Evolutionary conservation across 2,113 vertebrate species (phyloP).

Genomic region (Gnathonemus echidnorhynchus): DNA sequence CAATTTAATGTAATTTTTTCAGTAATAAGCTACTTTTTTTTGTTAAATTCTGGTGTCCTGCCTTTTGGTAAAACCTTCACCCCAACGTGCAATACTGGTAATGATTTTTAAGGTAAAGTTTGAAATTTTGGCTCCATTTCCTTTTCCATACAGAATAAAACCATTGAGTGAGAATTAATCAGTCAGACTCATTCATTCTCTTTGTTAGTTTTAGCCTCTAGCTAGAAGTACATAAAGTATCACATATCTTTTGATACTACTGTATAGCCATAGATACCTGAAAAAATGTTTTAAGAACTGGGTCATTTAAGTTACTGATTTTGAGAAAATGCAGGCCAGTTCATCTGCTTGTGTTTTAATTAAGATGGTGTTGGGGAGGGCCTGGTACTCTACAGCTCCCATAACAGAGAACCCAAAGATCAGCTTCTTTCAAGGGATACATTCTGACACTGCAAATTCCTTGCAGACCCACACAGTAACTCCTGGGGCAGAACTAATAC

Average conservation of each 20-base stretch:
- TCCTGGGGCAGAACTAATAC: not conserved
- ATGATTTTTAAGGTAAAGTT: not conserved
- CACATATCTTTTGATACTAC: not conserved
- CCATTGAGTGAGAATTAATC: not conserved
- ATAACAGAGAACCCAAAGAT: slow-evolving; percentile 20
- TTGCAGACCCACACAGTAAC: not conserved
- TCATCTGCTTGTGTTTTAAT: slow-evolving; percentile 13
- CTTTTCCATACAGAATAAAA: not conserved
- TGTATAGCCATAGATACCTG: not conserved
- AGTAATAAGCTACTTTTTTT: not conserved
- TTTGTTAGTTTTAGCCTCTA: not conserved
- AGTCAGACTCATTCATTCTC: not conserved
- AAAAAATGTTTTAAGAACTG: not conserved
- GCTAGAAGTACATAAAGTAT: not conserved
- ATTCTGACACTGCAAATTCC: slow-evolving; percentile 28
- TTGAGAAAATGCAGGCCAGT: slow-evolving; percentile 9
- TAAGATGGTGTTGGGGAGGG: slow-evolving; percentile 17
- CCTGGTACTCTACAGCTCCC: not conserved
- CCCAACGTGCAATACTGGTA: not conserved
- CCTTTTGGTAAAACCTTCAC: not conserved
- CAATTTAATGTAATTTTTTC: not conserved
- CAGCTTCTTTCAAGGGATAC: slow-evolving; percentile 11
- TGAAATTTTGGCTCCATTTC: not conserved
- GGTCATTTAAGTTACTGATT: not conserved
- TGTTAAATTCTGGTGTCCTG: not conserved